A percentile compares a stretch with the other conserved stretches of the same genome.
Evolutionary conservation across 1,140 invertebrate species (phyloP).

Genomic region (Orchesella cincta): DNA sequence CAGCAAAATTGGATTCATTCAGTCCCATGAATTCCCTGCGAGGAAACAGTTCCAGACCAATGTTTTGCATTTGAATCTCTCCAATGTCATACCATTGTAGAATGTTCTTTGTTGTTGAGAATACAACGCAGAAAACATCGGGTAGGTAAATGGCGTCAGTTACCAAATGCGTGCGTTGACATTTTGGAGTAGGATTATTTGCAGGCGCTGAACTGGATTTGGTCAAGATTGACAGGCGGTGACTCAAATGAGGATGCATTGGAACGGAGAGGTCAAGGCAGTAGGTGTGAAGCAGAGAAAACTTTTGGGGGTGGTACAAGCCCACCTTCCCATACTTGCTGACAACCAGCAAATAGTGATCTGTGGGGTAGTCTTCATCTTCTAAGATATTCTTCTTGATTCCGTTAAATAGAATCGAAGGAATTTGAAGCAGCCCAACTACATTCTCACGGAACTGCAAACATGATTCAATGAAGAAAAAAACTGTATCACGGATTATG

Average conservation of each 20-base stretch:
- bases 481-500: no score
- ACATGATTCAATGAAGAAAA: not conserved
- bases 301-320: constrained; percentile 43
- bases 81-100: constrained; percentile 49
- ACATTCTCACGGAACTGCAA: constrained; percentile 49
- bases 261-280: constrained; percentile 47
- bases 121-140: constrained; percentile 40
- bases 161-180: constrained; percentile 46
- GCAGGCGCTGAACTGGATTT: no score
- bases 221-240: constrained; percentile 19
- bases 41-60: constrained; percentile 46
- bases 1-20: constrained; percentile 27
- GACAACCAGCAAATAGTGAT: constrained; percentile 41
- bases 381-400: not conserved
- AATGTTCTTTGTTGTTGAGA: constrained; percentile 44
- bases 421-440: constrained; percentile 43
- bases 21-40: constrained; percentile 34
- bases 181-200: constrained; percentile 34
- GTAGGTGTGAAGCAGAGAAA: constrained; percentile 43
- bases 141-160: constrained; percentile 45
- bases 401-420: constrained; percentile 5
- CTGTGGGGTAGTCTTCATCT: not conserved
- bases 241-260: constrained; percentile 36
- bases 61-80: constrained; percentile 42
- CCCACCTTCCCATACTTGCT: constrained; percentile 50